Base-by-base conservation (phyloP, 2,888 invertebrate genomes). In the Philaethria dido region DNA sequence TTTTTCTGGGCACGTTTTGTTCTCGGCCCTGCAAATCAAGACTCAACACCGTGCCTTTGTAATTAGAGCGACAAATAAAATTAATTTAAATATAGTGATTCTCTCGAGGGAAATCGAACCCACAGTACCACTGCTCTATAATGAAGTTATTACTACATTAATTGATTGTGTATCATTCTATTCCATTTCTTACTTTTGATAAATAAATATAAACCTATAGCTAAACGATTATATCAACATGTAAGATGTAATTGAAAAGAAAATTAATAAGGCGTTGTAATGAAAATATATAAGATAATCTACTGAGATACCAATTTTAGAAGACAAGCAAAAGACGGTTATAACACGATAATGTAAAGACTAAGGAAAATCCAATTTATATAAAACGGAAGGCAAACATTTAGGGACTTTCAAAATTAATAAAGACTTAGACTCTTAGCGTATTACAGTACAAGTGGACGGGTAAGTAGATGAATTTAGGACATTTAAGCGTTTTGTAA, bases 331-430 rank as follows among this genome's bases (percentile, higher is more conserved):
- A 45, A 59, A 59, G 59, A 59, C 59, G 59, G 59, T 59, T 59
- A 59, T 59, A 45, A 59, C 44, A 59, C 44, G 44, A 59, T 59
- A 59, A 59, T 59, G 59, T 44, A 29, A 59, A 59, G 59, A 44
- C 60, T 60, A 45, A 60, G 60, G 45, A 60, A 60, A 60, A 60
- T 60, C 18, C 60, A 60, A 60, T 60, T 60, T 60, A 60, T 60
- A 45, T 60, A 60, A 60, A 60, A 60, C 60, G 60, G 45, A 45
- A 60, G 25, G 44, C 60, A 60, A 60, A 60, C 60, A 60, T 45
- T 60, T 45, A 60, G 60, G 29, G 60, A 60, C 45, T 60, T 60
- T 59, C 59, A 59, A 59, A 59, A 59, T 59, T 59, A 59, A 59
- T 59, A 59, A 44, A 59, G 45, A 59, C 59, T 55, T 18, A 44